These are phyloP conservation scores for Cephalopholis sonnerati DNA, from an alignment of 2,113 vertebrate species.

Conservation along the genomic window DNA sequence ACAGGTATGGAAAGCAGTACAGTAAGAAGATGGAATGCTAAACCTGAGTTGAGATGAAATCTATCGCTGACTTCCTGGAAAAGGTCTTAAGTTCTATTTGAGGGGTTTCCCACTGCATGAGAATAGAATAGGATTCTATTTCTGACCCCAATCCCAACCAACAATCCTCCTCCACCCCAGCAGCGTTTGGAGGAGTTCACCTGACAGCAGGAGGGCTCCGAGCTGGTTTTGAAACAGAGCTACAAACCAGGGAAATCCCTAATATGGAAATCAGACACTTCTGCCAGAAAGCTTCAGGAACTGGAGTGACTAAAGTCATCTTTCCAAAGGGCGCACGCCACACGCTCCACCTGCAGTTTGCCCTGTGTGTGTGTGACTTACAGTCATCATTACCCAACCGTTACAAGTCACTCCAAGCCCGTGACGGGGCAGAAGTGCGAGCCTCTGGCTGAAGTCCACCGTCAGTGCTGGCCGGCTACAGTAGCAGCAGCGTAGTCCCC, in stretches of 20 bases:
- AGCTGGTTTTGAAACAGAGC: constrained; percentile 47
- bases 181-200: constrained; percentile 7
- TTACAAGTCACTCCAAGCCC: constrained; percentile 29
- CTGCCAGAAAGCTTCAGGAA: constrained; percentile 6
- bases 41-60: constrained; percentile 18
- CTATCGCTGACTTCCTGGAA: constrained; percentile 43
- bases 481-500: constrained; percentile 11
- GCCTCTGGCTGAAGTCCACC: constrained; percentile 62
- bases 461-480: background rate
- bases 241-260: constrained; percentile 64
- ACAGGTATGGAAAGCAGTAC: constrained; percentile 11
- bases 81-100: constrained; percentile 34
- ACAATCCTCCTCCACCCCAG: background rate
- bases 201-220: constrained; percentile 21
- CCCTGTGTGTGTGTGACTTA: constrained; percentile 23
- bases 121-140: constrained; percentile 46
- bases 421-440: constrained; percentile 53
- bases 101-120: constrained; percentile 59
- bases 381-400: constrained; percentile 60
- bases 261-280: constrained; percentile 67
- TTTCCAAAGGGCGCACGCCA: background rate
- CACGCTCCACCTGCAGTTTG: constrained; percentile 18
- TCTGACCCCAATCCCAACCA: constrained; percentile 26
- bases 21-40: constrained; percentile 8
- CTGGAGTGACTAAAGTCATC: constrained; percentile 31